Percentiles rank a stretch among this genome's conserved stretches.
phyloP scores from a whole-genome alignment of 2,113 vertebrate species.

The Petrocephalus zakoni region DNA sequence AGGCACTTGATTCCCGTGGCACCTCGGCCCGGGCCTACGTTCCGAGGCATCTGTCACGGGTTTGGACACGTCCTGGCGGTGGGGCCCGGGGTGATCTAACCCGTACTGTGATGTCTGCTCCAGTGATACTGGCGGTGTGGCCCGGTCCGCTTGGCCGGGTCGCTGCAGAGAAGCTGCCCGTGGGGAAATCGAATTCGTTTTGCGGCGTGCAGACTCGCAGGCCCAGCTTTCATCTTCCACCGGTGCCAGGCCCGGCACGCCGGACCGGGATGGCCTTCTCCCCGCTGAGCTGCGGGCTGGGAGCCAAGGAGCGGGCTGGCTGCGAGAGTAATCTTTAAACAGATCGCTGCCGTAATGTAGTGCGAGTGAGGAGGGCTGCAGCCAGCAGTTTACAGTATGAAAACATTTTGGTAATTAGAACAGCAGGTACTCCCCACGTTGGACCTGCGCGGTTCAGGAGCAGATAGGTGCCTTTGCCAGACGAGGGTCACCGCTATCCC shows the following conservation, averaged over 20 bases:
- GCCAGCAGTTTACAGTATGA: background rate
- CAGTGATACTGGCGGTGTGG: background rate
- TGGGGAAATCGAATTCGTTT: conserved; percentile 17
- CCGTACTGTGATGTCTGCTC: background rate
- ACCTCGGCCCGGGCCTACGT: background rate
- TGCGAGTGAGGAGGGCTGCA: background rate
- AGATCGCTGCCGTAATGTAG: background rate
- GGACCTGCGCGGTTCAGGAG: background rate
- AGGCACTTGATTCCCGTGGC: background rate
- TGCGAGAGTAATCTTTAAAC: background rate
- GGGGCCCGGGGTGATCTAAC: background rate
- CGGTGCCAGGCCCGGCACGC: background rate
- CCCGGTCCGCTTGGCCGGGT: background rate
- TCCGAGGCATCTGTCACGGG: background rate
- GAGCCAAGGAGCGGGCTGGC: background rate
- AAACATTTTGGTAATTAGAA: background rate
- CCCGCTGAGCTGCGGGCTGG: background rate
- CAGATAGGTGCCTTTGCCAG: background rate
- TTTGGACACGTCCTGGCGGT: background rate
- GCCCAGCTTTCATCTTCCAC: conserved; percentile 15
- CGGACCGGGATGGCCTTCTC: background rate
- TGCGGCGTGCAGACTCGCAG: background rate
- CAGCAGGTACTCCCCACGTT: background rate
- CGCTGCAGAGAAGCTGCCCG: background rate
- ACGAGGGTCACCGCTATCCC: background rate